phyloP scores from a whole-genome alignment of 2,113 vertebrate species.

The Cyanoderma ruficeps region DNA sequence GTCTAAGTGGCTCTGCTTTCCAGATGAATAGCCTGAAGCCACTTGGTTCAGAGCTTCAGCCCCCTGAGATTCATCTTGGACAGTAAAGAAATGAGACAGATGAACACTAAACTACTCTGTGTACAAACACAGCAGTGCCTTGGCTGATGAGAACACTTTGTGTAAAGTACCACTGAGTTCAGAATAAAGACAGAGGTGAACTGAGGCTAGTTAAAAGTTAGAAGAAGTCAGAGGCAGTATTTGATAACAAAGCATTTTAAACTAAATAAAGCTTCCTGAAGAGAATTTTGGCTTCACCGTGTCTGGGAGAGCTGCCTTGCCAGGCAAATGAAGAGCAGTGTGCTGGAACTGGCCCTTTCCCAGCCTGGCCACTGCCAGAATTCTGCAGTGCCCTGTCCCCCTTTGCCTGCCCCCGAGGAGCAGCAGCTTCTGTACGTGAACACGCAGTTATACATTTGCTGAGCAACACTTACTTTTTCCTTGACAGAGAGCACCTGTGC shows the following conservation, averaged over 20 bases:
- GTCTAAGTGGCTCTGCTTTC: background rate
- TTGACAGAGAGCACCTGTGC: background rate
- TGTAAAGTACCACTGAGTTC: background rate
- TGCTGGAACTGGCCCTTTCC: background rate
- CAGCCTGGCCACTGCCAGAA: background rate
- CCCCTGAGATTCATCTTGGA: background rate
- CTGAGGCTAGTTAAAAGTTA: background rate
- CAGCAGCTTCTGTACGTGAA: rapidly evolving
- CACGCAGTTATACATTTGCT: background rate
- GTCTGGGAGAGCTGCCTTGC: background rate
- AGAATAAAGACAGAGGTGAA: background rate
- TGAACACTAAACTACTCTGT: background rate
- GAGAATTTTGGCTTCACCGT: background rate
- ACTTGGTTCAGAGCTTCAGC: background rate
- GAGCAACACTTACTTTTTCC: conserved; percentile 27
- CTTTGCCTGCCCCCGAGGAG: background rate
- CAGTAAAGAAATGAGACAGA: background rate
- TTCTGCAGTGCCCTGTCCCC: too few relatives aligned
- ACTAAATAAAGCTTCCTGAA: background rate
- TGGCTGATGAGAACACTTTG: background rate
- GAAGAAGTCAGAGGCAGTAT: background rate
- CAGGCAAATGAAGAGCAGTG: background rate
- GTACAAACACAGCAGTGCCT: background rate
- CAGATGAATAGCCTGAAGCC: conserved; percentile 1
- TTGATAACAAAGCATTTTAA: background rate